Percentiles rank a stretch among this genome's conserved stretches.
Evolutionary conservation across 2,797 vertebrate species (phyloP).

Genomic region (Moxostoma hubbsi): DNA sequence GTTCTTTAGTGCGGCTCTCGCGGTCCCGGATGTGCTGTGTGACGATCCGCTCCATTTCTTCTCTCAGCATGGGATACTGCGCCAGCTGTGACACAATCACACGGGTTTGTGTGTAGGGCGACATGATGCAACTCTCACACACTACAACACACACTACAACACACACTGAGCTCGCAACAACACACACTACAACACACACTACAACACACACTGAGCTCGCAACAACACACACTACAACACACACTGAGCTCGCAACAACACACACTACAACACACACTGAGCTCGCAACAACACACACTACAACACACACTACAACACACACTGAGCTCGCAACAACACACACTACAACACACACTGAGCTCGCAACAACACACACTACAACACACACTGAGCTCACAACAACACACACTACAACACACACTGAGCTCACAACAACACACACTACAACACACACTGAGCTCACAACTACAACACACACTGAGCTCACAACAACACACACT

Average conservation of each 20-base stretch:
- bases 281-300: too few relatives aligned
- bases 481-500: neutral
- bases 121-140: conserved; percentile 7
- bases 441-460: neutral
- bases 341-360: too few relatives aligned
- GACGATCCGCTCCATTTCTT: conserved; percentile 98
- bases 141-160: neutral
- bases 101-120: conserved; percentile 35
- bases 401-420: too few relatives aligned
- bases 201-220: conserved; percentile 3
- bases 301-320: neutral
- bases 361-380: too few relatives aligned
- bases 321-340: too few relatives aligned
- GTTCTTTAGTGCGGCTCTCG: conserved; percentile 91
- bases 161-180: conserved; percentile 29
- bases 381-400: conserved; percentile 14
- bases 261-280: neutral
- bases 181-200: too few relatives aligned
- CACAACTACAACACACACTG: too few relatives aligned
- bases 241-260: too few relatives aligned
- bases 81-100: conserved; percentile 85
- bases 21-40: conserved; percentile 97
- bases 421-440: too few relatives aligned
- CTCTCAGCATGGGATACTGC: conserved; percentile 93
- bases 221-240: too few relatives aligned